A percentile compares a stretch with the other conserved stretches of the same genome.
These are phyloP conservation scores for Boloria selene DNA, from an alignment of 2,888 invertebrate species.

Conservation along the genomic window DNA sequence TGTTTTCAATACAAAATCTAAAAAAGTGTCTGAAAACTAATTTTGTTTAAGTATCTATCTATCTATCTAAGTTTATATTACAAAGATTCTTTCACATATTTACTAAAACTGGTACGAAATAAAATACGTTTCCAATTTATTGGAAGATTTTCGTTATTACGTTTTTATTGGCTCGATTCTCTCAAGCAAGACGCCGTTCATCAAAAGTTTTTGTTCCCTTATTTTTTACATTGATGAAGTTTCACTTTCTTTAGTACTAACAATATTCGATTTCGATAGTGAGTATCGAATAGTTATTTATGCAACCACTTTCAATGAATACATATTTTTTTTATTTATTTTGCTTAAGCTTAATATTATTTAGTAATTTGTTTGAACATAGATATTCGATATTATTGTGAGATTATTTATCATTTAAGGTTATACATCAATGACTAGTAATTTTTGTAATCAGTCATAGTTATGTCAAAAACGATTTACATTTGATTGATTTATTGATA, in stretches of 20 bases:
- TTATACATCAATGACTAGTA: no score
- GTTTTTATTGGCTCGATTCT: constrained; percentile 20
- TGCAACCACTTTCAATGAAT: no score
- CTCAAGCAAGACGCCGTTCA: constrained; percentile 21
- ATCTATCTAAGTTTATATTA: no score
- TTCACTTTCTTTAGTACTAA: not conserved
- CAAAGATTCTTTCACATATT: not conserved
- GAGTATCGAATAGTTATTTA: not conserved
- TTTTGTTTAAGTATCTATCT: no score
- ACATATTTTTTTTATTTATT: no score
- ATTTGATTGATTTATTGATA: constrained; percentile 28
- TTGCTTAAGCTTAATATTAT: no score
- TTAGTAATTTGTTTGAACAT: no score
- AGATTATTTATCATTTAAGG: no score
- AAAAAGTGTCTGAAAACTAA: no score
- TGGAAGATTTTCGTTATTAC: constrained; percentile 26
- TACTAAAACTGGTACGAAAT: constrained; percentile 11
- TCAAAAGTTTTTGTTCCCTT: constrained; percentile 26
- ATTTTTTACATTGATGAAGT: constrained; percentile 7
- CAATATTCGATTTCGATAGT: not conserved
- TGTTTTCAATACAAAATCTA: no score
- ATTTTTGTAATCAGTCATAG: no score
- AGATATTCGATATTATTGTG: no score
- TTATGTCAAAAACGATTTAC: constrained; percentile 1
- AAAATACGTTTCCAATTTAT: constrained; percentile 13